Base-by-base conservation (phyloP, 2,797 vertebrate species). In the Cetoscarus ocellatus region DNA sequence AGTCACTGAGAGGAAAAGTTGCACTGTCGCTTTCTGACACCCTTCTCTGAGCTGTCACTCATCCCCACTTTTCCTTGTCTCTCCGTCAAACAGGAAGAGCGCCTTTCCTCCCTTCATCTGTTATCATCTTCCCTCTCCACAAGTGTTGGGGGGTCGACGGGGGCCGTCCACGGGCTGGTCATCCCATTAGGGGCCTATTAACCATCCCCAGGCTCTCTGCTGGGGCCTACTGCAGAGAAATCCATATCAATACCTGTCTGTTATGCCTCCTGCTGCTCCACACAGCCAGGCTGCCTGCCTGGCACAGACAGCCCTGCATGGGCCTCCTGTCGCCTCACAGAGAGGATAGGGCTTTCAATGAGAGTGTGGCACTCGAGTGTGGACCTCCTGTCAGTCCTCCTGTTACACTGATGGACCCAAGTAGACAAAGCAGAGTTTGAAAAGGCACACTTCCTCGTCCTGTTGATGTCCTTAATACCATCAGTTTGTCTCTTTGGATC, bases 241-340 rank as follows among this genome's bases (percentile, higher is more conserved):
- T 93, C 89, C 91, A 91, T 94, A 86, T 92, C 89, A 94, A 95
- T 93, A 91, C 89, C 92, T 92, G 87, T 79, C 84, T 84, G 80
- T 83, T 87, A 78, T 73, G 86, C 82, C 79, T 80, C 83, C 85
- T 76, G 74, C 77, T n/a, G 79, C 63, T 57, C 11, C 59, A 88
- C 86, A 88, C 88, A 89, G 87, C 75, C 72, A 58, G 78, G 83
- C 86, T 68, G 85, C 86, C 88, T 82, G 86, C 77, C 78, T 65
- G 85, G 74, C 83, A 83, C 82, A 86, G 84, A 69, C 84, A 67
- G 82, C 77, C 8, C 81, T 59, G 83, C 83, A 82, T 85, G 86
- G 78, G 82, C 86, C 88, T 86, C 90, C 91, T 85, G 85, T 82
- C 54, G 52, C 58, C 61, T 65, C 78, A 63, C 62, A 61, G 75